phyloP scores from a whole-genome alignment of 2,888 invertebrate species.

The Drosophila villosipedis region DNA sequence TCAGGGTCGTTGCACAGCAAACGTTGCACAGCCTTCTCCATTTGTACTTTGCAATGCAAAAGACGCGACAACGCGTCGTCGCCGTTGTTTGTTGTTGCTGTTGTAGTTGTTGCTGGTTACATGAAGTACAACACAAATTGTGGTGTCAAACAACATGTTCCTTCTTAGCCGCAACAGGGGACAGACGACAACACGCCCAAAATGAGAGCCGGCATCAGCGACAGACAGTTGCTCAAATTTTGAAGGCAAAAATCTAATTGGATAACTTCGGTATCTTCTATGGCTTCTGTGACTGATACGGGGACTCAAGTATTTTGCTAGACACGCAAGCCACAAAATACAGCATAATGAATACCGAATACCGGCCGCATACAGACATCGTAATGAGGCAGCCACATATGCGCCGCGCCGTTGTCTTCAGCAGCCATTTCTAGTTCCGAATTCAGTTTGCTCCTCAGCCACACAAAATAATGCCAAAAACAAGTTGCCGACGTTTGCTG shows the following conservation, averaged over 20 bases:
- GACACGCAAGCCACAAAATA: slow-evolving; percentile 35
- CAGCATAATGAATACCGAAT: slow-evolving; percentile 27
- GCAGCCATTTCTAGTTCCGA: slow-evolving; percentile 8
- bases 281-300: slow-evolving; percentile 8
- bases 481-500: background rate
- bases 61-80: slow-evolving; percentile 49
- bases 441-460: slow-evolving; percentile 24
- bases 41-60: slow-evolving; percentile 76
- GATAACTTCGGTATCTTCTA: slow-evolving; percentile 42
- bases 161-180: slow-evolving; percentile 22
- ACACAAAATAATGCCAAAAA: slow-evolving; percentile 47
- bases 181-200: slow-evolving; percentile 9
- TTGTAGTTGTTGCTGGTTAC: slow-evolving; percentile 48
- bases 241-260: slow-evolving; percentile 65
- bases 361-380: background rate
- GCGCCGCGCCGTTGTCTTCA: background rate
- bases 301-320: slow-evolving; percentile 31
- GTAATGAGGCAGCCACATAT: background rate
- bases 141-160: slow-evolving; percentile 83
- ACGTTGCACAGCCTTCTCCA: slow-evolving; percentile 41
- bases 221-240: slow-evolving; percentile 23
- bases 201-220: background rate
- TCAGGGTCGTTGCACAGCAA: slow-evolving; percentile 71
- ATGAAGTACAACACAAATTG: slow-evolving; percentile 80
- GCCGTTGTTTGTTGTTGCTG: slow-evolving; percentile 21